These are phyloP conservation scores for Drosophila teissieri DNA, from an alignment of 1,140 invertebrate species.

Conservation along the genomic window DNA sequence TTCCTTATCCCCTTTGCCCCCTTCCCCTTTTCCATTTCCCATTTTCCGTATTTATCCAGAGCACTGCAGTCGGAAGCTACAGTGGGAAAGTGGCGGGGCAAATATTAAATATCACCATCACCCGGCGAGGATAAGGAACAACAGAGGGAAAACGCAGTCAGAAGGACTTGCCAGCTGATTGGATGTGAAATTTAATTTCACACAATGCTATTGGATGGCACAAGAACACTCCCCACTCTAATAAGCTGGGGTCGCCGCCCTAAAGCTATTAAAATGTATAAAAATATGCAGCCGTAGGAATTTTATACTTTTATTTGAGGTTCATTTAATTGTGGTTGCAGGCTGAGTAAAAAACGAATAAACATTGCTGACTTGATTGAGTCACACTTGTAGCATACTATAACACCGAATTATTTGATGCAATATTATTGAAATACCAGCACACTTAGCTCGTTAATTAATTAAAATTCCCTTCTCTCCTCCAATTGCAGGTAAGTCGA, in stretches of 20 bases:
- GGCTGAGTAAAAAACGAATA: not conserved
- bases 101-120: conserved; percentile 70
- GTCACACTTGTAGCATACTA: conserved; percentile 9
- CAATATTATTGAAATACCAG: conserved; percentile 23
- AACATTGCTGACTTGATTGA: conserved; percentile 26
- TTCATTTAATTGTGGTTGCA: no score
- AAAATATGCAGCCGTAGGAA: no score
- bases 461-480: conserved; percentile 43
- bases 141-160: conserved; percentile 19
- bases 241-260: not conserved
- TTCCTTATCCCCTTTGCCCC: conserved; percentile 4
- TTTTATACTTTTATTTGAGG: no score
- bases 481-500: conserved; percentile 69
- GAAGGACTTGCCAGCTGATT: conserved; percentile 40
- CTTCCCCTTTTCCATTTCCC: not conserved
- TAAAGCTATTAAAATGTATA: no score
- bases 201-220: conserved; percentile 16
- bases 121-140: conserved; percentile 21
- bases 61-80: conserved; percentile 29
- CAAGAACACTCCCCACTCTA: not conserved
- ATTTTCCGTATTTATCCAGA: conserved; percentile 54
- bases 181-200: conserved; percentile 57
- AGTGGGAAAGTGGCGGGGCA: conserved; percentile 42
- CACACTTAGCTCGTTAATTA: conserved; percentile 44
- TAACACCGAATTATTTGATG: conserved; percentile 33